phyloP scores from a whole-genome alignment of 2,888 invertebrate species.

The Laspeyria flexula region DNA sequence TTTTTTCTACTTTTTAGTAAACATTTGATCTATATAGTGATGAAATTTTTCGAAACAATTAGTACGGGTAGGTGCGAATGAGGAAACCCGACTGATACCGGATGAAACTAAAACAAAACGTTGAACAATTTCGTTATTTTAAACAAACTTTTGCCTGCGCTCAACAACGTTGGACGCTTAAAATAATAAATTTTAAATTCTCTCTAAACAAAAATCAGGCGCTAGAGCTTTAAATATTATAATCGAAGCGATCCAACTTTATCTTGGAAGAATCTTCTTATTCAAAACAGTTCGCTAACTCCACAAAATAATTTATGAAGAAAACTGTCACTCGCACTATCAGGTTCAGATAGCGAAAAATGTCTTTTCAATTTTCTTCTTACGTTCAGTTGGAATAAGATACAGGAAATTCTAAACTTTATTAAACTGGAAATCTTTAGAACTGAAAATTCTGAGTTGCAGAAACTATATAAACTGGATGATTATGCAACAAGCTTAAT shows the following conservation, averaged over 20 bases:
- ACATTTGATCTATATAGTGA: conserved; percentile 46
- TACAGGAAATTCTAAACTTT: no score
- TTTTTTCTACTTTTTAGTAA: conserved; percentile 53
- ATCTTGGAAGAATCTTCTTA: conserved; percentile 24
- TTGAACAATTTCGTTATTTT: neutral
- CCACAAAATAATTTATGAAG: conserved; percentile 23
- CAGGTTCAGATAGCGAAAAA: neutral
- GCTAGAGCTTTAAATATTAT: conserved; percentile 16
- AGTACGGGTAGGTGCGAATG: conserved; percentile 30
- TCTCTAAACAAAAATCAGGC: conserved; percentile 24
- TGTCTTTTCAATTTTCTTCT: neutral
- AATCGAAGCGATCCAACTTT: conserved; percentile 23
- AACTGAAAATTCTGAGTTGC: no score
- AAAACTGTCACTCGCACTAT: neutral
- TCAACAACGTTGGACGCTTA: conserved; percentile 2
- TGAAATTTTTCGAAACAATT: conserved; percentile 53
- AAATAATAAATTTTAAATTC: conserved; percentile 30
- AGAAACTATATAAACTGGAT: no score
- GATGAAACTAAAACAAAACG: conserved; percentile 11
- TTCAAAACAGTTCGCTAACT: conserved; percentile 36
- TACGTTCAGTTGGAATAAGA: no score
- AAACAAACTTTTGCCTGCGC: conserved; percentile 5
- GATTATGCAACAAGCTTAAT: no score
- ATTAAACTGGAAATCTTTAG: no score
- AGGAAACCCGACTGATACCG: conserved; percentile 13